Conservation (phyloP, 2,888 invertebrate species). For the Lucinisca nassula region DNA sequence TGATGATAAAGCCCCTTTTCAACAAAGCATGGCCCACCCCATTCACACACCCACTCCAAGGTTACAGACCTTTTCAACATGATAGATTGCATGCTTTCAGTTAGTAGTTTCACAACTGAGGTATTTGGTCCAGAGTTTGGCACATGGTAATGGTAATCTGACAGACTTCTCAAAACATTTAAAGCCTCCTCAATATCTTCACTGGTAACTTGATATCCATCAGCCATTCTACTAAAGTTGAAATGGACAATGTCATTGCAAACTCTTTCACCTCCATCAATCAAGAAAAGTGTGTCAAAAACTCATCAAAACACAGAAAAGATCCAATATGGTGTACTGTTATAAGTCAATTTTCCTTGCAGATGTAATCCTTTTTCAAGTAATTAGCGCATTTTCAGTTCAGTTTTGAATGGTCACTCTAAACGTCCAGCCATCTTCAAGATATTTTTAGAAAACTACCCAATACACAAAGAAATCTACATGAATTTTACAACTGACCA, state of each 20-base stretch:
- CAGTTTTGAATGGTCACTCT: not conserved
- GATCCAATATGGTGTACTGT: not conserved
- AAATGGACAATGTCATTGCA: not conserved
- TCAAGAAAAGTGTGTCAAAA: not conserved
- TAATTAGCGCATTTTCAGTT: not conserved
- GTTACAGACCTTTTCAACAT: not conserved
- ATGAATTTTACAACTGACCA: conserved; percentile 10
- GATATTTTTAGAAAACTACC: not conserved
- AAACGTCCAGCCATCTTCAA: not conserved
- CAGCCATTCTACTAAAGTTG: conserved; percentile 10
- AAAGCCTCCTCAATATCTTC: conserved; percentile 71
- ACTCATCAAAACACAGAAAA: not conserved
- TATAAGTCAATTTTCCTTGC: not conserved
- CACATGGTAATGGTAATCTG: conserved; percentile 13
- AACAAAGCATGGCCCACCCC: too few relatives aligned
- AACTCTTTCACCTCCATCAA: not conserved
- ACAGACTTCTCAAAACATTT: conserved; percentile 43
- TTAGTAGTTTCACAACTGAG: conserved; percentile 39
- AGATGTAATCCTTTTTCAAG: not conserved
- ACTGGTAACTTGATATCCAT: conserved; percentile 30
- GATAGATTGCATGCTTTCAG: conserved; percentile 16
- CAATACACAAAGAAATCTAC: conserved; percentile 23
- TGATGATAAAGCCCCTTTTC: too few relatives aligned
- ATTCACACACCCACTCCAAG: not conserved
- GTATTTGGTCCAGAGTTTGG: not conserved